A percentile compares a stretch with the other conserved stretches of the same genome.
Evolutionary conservation across 2,113 vertebrate species (phyloP).

Genomic region (Bubo scandiacus): DNA sequence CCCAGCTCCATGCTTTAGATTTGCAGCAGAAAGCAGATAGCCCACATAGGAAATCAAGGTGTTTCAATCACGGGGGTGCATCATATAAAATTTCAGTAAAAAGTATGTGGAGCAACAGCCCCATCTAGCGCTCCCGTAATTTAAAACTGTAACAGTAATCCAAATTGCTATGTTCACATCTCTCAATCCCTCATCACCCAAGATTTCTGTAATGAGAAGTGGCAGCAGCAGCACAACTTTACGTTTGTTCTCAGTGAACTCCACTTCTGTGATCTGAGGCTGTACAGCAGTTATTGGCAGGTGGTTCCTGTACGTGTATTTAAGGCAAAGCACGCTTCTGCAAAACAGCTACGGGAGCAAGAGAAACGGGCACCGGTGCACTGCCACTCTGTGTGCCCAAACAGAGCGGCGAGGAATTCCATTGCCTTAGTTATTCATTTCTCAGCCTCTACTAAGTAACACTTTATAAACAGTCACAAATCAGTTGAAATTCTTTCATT

Average conservation of each 20-base stretch:
- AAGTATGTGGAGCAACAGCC: neutral
- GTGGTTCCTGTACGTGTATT: neutral
- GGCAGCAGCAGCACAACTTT: neutral
- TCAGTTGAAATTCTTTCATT: neutral
- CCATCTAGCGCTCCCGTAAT: neutral
- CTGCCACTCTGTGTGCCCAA: neutral
- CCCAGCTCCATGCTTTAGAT: neutral
- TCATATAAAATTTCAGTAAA: no score
- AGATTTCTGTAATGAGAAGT: neutral
- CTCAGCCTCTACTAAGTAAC: neutral
- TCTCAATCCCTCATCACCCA: neutral
- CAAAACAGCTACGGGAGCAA: neutral
- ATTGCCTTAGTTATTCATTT: neutral
- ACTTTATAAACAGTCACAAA: neutral
- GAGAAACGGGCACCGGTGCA: neutral
- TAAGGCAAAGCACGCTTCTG: neutral
- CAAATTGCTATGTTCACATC: neutral
- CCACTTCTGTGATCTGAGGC: no score
- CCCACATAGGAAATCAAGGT: no score
- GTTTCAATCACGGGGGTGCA: accelerated
- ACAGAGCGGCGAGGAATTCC: neutral
- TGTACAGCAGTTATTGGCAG: neutral
- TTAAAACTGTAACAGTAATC: neutral
- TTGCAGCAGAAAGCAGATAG: neutral
- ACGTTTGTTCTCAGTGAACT: neutral